A percentile compares a stretch with the other conserved stretches of the same genome.
These are phyloP conservation scores for Polydrusus cervinus DNA, from an alignment of 2,888 invertebrate genomes.

Conservation along the genomic window DNA sequence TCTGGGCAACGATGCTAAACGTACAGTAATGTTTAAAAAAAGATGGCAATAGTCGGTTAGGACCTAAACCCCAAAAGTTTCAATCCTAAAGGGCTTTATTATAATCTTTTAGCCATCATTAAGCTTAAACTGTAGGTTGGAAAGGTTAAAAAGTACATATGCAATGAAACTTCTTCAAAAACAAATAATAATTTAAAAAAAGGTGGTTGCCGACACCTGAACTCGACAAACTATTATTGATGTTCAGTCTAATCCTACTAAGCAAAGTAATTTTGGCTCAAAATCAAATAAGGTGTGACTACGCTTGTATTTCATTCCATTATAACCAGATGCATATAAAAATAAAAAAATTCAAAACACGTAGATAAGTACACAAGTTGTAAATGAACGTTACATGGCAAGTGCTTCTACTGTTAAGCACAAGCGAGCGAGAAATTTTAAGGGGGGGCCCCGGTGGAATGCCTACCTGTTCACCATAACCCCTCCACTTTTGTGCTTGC, in stretches of 20 bases:
- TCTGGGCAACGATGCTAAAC: no score
- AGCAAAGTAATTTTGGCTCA: constrained; percentile 20
- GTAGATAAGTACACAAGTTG: constrained; percentile 38
- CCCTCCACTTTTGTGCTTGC: constrained; percentile 49
- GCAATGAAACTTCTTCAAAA: no score
- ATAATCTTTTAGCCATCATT: no score
- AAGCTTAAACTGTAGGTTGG: no score
- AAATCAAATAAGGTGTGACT: neutral
- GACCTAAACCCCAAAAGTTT: no score
- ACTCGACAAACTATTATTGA: neutral
- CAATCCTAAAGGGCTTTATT: no score
- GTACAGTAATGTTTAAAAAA: neutral
- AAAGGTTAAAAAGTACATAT: no score
- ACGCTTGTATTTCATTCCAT: neutral
- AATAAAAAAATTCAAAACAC: constrained; percentile 37
- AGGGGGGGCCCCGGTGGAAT: constrained; percentile 52
- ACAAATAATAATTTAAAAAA: no score
- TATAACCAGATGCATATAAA: constrained; percentile 24
- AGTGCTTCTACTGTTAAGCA: constrained; percentile 51
- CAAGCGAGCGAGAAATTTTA: constrained; percentile 43
- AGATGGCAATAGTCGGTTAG: neutral
- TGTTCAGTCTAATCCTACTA: neutral
- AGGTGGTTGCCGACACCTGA: neutral
- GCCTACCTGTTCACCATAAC: constrained; percentile 55
- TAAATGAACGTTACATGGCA: constrained; percentile 42